A percentile compares a stretch with the other conserved stretches of the same genome.
Evolutionary conservation across 2,888 invertebrate species (phyloP).

Genomic region (Cheilosia urbana): DNA sequence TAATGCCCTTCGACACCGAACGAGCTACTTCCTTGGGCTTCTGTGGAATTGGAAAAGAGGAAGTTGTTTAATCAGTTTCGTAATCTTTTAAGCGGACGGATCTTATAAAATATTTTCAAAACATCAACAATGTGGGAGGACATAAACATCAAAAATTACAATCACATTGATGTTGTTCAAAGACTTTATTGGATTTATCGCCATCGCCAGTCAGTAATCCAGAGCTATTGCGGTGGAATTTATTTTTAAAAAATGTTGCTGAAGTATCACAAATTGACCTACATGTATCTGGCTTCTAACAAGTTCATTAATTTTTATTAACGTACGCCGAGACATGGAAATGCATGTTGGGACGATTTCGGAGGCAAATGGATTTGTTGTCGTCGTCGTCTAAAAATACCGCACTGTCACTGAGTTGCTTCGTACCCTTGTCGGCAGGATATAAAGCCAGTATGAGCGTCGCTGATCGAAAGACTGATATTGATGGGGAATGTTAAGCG

Average conservation of each 20-base stretch:
- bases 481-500: slow-evolving; percentile 13
- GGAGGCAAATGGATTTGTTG: slow-evolving; percentile 1
- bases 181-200: slow-evolving; percentile 24
- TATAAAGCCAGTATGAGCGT: slow-evolving; percentile 14
- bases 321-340: slow-evolving; percentile 11
- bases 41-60: slow-evolving; percentile 75
- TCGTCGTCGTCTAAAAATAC: slow-evolving; percentile 29
- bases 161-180: background rate
- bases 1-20: slow-evolving; percentile 81
- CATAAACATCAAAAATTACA: background rate
- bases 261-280: slow-evolving; percentile 43
- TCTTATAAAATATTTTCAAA: slow-evolving; percentile 12
- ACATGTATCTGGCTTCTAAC: slow-evolving; percentile 50
- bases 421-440: background rate
- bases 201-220: slow-evolving; percentile 32
- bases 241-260: slow-evolving; percentile 34
- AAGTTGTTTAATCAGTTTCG: slow-evolving; percentile 1
- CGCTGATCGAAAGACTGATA: slow-evolving; percentile 13
- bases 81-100: slow-evolving; percentile 11
- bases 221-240: background rate
- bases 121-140: slow-evolving; percentile 36
- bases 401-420: background rate
- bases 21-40: slow-evolving; percentile 81
- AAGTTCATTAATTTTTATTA: slow-evolving; percentile 54
- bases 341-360: slow-evolving; percentile 18